Evolutionary conservation across 2,797 vertebrate species (phyloP), one percentile per base, ranked within the genome.

Genomic region (Sarcophilus harrisii): DNA sequence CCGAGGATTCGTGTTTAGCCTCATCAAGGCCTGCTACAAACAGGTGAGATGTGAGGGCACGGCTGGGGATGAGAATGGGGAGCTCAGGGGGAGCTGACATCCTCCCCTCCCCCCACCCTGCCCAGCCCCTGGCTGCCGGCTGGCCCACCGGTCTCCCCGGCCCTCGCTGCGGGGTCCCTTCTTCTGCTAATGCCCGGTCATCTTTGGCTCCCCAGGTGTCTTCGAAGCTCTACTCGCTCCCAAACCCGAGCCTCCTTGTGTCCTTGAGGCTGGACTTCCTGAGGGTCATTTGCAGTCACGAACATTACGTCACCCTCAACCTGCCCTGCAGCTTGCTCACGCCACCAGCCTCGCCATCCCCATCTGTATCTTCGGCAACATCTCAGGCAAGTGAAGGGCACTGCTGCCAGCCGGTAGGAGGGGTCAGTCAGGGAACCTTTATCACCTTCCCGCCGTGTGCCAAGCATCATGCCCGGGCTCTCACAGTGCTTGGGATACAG

Each of bases 261-360:
- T 99, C 99, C 90, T 97, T 99, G 98, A 99, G 99, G 97, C 98
- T 99, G 94, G 99, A 99, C 98, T 99, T 99, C 98, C 98, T 99
- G 96, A 99, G 99, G 97, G 99, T 99, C 24, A 98, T 99, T 93
- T 99, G 99, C 97, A 99, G 99, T 97, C 99, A 99, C 0, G 99
- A 99, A 95, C 99, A 99, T 98, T 99, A 99, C 0, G 99, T 99
- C 95, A 99, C 99, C 49, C 98, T 99, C 60, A 99, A 99, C 96
- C 98, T 99, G 94, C 99, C 99, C 94, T 99, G 99, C 98, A 99
- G 99, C 96, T 98, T 99, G 91, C 99, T 99, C 60, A 99, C 99
- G 0, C 99, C 99, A 0, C 99, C 99, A 38, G 99, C 99, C 3
- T 99, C 99, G 14, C 99, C 99, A 0, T 99, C 99, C 0, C 99